These are phyloP conservation scores for Channa argus DNA, from an alignment of 2,113 vertebrate genomes.

Conservation along the genomic window DNA sequence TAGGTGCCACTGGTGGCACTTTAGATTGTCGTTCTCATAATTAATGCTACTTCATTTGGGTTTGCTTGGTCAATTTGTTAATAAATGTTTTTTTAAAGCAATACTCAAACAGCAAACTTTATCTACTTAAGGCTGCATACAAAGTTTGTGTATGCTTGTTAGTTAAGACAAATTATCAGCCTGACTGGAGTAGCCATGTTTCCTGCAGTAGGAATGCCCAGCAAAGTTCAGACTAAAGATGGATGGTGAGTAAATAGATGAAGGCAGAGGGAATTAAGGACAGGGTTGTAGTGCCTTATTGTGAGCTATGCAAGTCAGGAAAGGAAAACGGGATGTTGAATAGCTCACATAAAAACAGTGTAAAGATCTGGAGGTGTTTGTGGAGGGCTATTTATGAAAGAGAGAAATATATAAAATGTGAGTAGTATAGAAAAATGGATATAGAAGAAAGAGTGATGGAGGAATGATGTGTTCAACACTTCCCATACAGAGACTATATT, in stretches of 20 bases:
- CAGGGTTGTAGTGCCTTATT: constrained; percentile 60
- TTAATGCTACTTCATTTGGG: neutral
- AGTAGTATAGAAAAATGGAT: no score
- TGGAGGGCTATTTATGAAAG: neutral
- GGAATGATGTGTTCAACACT: no score
- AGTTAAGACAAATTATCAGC: neutral
- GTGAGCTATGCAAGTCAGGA: constrained; percentile 31
- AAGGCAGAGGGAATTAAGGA: neutral
- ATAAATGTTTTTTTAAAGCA: constrained; percentile 41
- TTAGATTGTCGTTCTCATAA: constrained; percentile 3
- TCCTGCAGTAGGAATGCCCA: constrained; percentile 15
- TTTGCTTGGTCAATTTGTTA: constrained; percentile 4
- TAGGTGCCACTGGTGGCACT: neutral
- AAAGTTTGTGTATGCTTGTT: constrained; percentile 2
- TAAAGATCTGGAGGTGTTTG: neutral
- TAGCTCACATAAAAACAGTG: neutral
- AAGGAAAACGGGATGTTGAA: neutral
- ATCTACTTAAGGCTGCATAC: neutral
- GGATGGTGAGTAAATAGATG: neutral
- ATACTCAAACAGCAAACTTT: constrained; percentile 45
- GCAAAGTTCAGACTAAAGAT: neutral
- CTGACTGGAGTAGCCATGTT: constrained; percentile 12
- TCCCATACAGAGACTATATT: no score
- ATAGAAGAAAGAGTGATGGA: no score
- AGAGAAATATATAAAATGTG: neutral